Conservation (phyloP, 2,888 invertebrate species). For the Aphrophora alni region DNA sequence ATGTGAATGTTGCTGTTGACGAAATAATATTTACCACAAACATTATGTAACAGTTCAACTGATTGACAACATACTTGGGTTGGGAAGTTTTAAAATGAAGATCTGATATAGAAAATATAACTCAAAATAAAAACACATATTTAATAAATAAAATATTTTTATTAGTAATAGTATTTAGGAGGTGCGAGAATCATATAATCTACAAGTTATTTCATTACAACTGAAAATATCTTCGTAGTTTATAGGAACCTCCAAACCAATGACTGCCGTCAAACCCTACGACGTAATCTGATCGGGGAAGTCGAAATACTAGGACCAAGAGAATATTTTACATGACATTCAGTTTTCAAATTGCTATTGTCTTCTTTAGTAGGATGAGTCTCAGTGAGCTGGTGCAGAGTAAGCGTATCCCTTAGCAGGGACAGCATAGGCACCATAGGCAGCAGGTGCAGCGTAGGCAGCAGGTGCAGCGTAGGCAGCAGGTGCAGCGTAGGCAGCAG, state of each 20-base stretch:
- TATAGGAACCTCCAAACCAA: neutral
- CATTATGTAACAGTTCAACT: too few species aligned
- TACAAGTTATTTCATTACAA: neutral
- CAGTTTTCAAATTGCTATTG: neutral
- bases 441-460: conserved; percentile 42
- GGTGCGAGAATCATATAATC: neutral
- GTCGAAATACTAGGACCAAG: conserved; percentile 27
- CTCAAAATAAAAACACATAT: neutral
- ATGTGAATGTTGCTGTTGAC: too few species aligned
- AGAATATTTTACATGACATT: conserved; percentile 29
- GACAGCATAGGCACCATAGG: too few species aligned
- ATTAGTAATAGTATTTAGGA: conserved; percentile 29
- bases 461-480: conserved; percentile 36
- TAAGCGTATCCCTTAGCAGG: conserved; percentile 48
- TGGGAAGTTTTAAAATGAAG: neutral
- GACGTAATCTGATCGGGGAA: neutral
- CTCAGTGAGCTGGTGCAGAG: conserved; percentile 45
- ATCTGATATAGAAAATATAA: too few species aligned
- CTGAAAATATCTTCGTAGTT: neutral
- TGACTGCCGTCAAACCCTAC: neutral
- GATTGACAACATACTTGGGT: too few species aligned
- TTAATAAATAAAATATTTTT: conserved; percentile 32
- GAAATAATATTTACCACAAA: too few species aligned
- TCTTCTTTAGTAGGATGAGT: neutral
- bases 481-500: conserved; percentile 21